phyloP scores from a whole-genome alignment of 2,888 invertebrate species.

The Limnephilus auricula region DNA sequence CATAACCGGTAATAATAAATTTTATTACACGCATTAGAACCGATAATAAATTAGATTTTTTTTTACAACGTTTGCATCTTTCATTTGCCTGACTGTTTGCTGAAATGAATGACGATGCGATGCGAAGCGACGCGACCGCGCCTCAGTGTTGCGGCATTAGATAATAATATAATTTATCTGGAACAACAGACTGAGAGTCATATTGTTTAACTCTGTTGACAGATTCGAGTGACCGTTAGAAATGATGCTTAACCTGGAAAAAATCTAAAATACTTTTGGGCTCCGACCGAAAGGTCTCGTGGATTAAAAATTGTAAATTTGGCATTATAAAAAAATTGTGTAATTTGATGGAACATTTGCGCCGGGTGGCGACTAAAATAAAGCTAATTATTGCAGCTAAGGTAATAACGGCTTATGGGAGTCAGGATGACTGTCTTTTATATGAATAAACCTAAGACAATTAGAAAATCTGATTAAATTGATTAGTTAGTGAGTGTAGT shows the following conservation, averaged over 20 bases:
- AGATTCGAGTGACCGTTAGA: slow-evolving; percentile 11
- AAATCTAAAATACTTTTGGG: slow-evolving; percentile 47
- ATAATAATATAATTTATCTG: slow-evolving; percentile 38
- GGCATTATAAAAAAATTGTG: slow-evolving; percentile 41
- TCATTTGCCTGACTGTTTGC: slow-evolving; percentile 22
- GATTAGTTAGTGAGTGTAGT: slow-evolving; percentile 59
- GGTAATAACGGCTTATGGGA: slow-evolving; percentile 32
- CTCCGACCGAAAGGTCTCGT: slow-evolving; percentile 9
- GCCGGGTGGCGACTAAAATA: slow-evolving; percentile 13
- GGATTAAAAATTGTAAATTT: slow-evolving; percentile 44
- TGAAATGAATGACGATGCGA: not conserved
- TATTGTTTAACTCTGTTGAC: slow-evolving; percentile 28
- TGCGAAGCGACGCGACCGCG: not conserved
- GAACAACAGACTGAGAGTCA: slow-evolving; percentile 42
- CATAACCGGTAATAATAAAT: slow-evolving; percentile 25
- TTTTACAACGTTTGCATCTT: slow-evolving; percentile 3
- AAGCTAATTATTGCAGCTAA: slow-evolving; percentile 45
- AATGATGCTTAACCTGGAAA: not conserved
- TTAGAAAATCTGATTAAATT: slow-evolving; percentile 61
- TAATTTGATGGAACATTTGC: slow-evolving; percentile 33
- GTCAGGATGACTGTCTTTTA: slow-evolving; percentile 16
- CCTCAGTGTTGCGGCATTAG: slow-evolving; percentile 6
- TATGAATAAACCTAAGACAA: slow-evolving; percentile 50
- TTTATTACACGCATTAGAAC: slow-evolving; percentile 41
- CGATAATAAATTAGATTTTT: slow-evolving; percentile 24